A percentile compares a stretch with the other conserved stretches of the same genome.
Conservation (phyloP, 2,797 vertebrate genomes). For the Alexandromys oeconomus region DNA sequence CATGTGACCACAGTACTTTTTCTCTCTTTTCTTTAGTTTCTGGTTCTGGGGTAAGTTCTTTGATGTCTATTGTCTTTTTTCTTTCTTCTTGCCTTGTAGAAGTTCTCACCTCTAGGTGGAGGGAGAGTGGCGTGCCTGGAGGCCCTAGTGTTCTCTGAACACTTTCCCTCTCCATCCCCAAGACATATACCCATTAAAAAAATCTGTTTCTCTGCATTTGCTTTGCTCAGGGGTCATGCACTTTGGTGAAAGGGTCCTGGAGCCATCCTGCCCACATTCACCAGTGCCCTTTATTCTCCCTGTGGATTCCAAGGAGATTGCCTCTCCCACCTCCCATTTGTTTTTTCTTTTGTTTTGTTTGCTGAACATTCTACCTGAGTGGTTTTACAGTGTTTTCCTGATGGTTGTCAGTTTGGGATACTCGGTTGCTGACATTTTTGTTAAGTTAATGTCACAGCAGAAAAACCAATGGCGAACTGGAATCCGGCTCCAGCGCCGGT, state of each 20-base stretch:
- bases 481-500: constrained; percentile 65
- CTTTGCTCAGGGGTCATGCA: constrained; percentile 21
- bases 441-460: constrained; percentile 75
- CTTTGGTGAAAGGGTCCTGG: not conserved
- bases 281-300: not conserved
- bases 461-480: constrained; percentile 73
- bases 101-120: not conserved
- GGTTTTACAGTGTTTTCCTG: constrained; percentile 79
- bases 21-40: not conserved
- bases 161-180: not conserved
- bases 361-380: constrained; percentile 44
- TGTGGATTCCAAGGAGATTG: constrained; percentile 40
- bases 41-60: constrained; percentile 54
- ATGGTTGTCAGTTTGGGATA: constrained; percentile 75
- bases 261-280: not conserved
- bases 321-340: constrained; percentile 29
- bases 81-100: not conserved
- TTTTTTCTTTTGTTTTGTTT: constrained; percentile 36
- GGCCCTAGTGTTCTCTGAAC: not conserved
- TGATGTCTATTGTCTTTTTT: constrained; percentile 38
- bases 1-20: constrained; percentile 68
- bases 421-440: constrained; percentile 80
- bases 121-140: not conserved
- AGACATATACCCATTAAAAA: not conserved
- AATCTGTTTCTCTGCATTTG: not conserved